phyloP scores from a whole-genome alignment of 2,888 invertebrate genomes.

The Steromphala cineraria region DNA sequence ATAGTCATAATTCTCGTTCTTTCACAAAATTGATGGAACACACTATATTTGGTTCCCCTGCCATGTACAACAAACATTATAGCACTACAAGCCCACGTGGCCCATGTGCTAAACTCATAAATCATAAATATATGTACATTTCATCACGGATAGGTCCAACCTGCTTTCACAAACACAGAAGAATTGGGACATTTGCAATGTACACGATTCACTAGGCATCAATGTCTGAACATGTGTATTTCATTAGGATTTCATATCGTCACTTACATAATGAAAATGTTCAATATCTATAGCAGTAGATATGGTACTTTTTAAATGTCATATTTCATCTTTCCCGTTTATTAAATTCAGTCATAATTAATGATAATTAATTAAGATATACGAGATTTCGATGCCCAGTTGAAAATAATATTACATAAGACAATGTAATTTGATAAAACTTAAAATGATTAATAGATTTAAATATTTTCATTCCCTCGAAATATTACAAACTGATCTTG shows the following conservation, averaged over 20 bases:
- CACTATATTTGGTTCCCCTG: neutral
- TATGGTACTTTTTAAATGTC: too few species aligned
- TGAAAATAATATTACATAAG: too few species aligned
- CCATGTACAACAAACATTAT: neutral
- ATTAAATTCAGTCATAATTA: too few species aligned
- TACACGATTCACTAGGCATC: neutral
- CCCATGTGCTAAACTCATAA: neutral
- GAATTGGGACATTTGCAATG: neutral
- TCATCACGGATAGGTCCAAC: neutral
- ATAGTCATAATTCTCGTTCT: slow-evolving; percentile 13
- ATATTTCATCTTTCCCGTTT: too few species aligned
- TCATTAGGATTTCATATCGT: too few species aligned
- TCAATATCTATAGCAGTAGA: too few species aligned
- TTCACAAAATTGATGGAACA: neutral
- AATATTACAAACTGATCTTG: neutral
- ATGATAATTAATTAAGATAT: too few species aligned
- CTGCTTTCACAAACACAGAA: neutral
- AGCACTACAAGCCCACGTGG: neutral
- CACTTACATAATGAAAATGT: too few species aligned
- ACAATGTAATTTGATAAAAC: too few species aligned
- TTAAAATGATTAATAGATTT: too few species aligned
- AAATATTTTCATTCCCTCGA: neutral
- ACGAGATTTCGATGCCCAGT: too few species aligned
- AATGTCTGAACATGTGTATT: too few species aligned
- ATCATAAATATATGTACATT: slow-evolving; percentile 5